phyloP scores from a whole-genome alignment of 1,140 invertebrate genomes.

The Steinernema khuongi region DNA sequence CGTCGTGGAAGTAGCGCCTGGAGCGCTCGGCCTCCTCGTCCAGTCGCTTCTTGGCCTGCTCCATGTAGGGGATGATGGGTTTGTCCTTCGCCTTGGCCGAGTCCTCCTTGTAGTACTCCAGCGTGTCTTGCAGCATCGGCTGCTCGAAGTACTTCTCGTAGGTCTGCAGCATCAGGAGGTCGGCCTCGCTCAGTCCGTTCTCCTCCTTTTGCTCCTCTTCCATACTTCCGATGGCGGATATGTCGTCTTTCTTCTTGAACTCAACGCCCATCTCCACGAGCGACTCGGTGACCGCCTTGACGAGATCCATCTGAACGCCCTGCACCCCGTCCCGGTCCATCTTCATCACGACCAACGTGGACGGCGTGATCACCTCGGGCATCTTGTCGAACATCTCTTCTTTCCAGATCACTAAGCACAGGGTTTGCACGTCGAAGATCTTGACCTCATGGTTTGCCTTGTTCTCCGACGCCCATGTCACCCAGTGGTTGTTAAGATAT shows the following conservation, averaged over 20 bases:
- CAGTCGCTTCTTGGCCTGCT: conserved; percentile 70
- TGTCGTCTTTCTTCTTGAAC: neutral
- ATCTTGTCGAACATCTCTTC: conserved; percentile 85
- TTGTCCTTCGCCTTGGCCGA: conserved; percentile 86
- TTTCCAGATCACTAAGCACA: conserved; percentile 91
- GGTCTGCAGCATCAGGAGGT: conserved; percentile 10
- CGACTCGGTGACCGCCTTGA: neutral
- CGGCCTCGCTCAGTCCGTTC: neutral
- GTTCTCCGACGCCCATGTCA: conserved; percentile 90
- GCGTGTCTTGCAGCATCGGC: conserved; percentile 88
- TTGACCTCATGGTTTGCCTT: conserved; percentile 75
- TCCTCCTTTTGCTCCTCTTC: conserved; percentile 56
- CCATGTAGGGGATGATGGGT: conserved; percentile 97
- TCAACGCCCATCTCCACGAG: conserved; percentile 61
- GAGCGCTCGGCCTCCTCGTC: neutral
- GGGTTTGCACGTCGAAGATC: conserved; percentile 77
- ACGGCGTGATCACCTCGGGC: conserved; percentile 89
- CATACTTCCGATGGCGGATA: neutral
- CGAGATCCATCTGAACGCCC: conserved; percentile 59
- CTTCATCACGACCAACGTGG: conserved; percentile 90
- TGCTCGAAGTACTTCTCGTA: conserved; percentile 74
- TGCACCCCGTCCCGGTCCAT: conserved; percentile 87
- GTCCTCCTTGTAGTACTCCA: conserved; percentile 86
- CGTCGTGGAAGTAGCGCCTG: neutral
- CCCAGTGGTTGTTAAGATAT: conserved; percentile 97